Evolutionary conservation across 2,113 vertebrate genomes (phyloP), one percentile per base, ranked within the genome.

Genomic region (Quiscalus mexicanus): DNA sequence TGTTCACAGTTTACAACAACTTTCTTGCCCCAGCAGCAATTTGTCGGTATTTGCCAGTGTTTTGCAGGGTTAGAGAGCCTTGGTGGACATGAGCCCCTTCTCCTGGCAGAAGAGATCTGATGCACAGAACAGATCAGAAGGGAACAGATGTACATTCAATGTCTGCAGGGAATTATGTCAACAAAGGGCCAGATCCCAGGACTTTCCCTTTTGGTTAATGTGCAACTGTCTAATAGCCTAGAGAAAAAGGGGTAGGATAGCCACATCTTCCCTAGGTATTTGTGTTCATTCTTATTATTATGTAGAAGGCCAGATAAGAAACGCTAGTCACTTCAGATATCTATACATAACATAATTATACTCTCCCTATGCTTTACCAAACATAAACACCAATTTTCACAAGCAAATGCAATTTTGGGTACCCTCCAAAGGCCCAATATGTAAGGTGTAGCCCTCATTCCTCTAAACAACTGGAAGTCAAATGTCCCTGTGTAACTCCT

Each of bases 401-500:
- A 60, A 56, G 11, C 16, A 84, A 65, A 56, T 52, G 33, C 20
- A 89, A 62, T 63, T 74, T 25, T 41, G 44, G 25, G 16, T 84
- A n/a, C 12, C 47, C 15, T 91, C 47, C 37, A 55, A 84, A 82
- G 56, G 44, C 24, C 31, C 11, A 74, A 3, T 25, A 49, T 25
- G 25, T 35, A 84, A 75, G 95, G 80, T 6, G 1, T 6, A 94
- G 52, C 78, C 55, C 59, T 80, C 1, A 0, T 41, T 74, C 59
- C 62, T 90, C 73, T 80, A 83, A 93, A 90, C 45, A 91, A 74
- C 24, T 7, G 59, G 62, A 84, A 83, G 53, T 87, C 84, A 94
- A 83, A 94, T 64, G 53, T 52, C 16, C 63, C 81, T 52, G 15
- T 60, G 77, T 69, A 96, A 93, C 49, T 95, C 82, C 87, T 77